Evolutionary conservation across 2,113 vertebrate genomes (phyloP).

Genomic region (Bostrychus sinensis): DNA sequence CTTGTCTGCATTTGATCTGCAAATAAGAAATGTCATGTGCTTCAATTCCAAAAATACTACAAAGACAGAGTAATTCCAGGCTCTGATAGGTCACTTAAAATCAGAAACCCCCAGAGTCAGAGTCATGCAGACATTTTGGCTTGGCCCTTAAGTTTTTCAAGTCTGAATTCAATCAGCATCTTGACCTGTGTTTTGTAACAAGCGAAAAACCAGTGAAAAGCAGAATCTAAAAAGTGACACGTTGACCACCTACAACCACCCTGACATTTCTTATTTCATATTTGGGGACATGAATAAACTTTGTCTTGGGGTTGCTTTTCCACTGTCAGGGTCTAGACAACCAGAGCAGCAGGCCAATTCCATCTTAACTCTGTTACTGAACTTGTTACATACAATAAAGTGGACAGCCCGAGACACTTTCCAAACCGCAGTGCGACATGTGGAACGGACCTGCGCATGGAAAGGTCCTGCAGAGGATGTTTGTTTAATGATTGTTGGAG

Average conservation of each 20-base stretch:
- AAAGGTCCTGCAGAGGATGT: conserved; percentile 73
- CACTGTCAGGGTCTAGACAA: conserved; percentile 30
- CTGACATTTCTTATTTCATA: conserved; percentile 64
- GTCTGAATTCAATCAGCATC: conserved; percentile 45
- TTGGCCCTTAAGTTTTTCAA: conserved; percentile 3
- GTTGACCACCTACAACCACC: conserved; percentile 65
- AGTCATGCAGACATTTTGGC: conserved; percentile 15
- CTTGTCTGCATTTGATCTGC: too few relatives aligned
- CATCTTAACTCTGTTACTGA: conserved; percentile 68
- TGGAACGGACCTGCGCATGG: conserved; percentile 58
- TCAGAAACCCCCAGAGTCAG: conserved; percentile 31
- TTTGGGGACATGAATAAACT: conserved; percentile 59
- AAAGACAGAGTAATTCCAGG: too few relatives aligned
- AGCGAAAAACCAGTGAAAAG: conserved; percentile 35
- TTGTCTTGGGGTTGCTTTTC: conserved; percentile 64
- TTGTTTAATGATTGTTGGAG: conserved; percentile 76
- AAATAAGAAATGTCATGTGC: too few relatives aligned
- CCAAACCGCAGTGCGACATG: conserved; percentile 70
- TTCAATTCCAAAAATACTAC: too few relatives aligned
- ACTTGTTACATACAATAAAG: conserved; percentile 75
- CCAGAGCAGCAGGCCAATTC: conserved; percentile 58
- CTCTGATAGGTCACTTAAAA: conserved; percentile 29
- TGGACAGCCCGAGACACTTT: conserved; percentile 57
- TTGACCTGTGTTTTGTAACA: conserved; percentile 31
- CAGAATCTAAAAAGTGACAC: conserved; percentile 52